Percentiles rank a stretch among this genome's conserved stretches.
Evolutionary conservation across 2,113 vertebrate species (phyloP).

Genomic region (Prunella fulvescens): DNA sequence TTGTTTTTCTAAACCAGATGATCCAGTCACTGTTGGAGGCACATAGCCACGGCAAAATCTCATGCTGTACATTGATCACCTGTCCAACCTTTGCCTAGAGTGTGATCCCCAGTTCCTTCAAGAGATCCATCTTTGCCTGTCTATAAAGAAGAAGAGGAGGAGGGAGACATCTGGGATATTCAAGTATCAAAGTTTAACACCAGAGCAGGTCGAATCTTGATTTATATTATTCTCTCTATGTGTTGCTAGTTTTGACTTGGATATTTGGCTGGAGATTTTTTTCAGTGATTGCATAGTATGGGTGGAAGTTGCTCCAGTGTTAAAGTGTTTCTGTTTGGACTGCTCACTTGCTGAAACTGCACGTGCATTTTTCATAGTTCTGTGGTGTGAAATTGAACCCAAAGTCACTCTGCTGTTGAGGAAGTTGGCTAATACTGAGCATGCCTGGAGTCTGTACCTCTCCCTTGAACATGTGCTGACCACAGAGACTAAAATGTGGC

Average conservation of each 20-base stretch:
- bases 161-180: conserved; percentile 79
- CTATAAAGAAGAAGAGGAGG: conserved; percentile 82
- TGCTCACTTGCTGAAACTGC: not conserved
- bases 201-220: conserved; percentile 82
- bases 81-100: conserved; percentile 90
- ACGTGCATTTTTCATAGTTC: not conserved
- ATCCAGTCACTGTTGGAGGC: conserved; percentile 93
- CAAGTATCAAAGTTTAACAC: conserved; percentile 80
- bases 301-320: not conserved
- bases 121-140: conserved; percentile 82
- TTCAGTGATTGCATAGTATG: not conserved
- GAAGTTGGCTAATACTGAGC: not conserved
- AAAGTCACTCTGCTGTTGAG: not conserved
- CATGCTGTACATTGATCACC: conserved; percentile 88
- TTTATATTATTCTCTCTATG: conserved; percentile 64
- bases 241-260: not conserved
- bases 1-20: conserved; percentile 81
- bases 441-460: not conserved
- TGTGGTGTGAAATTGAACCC: not conserved
- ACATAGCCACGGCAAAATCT: conserved; percentile 89
- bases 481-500: not conserved
- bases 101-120: conserved; percentile 81
- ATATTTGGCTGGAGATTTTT: not conserved
- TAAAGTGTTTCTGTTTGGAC: not conserved
- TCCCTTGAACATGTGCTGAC: not conserved